Conservation (phyloP, 2,113 vertebrate genomes). For the Gobiocypris rarus region DNA sequence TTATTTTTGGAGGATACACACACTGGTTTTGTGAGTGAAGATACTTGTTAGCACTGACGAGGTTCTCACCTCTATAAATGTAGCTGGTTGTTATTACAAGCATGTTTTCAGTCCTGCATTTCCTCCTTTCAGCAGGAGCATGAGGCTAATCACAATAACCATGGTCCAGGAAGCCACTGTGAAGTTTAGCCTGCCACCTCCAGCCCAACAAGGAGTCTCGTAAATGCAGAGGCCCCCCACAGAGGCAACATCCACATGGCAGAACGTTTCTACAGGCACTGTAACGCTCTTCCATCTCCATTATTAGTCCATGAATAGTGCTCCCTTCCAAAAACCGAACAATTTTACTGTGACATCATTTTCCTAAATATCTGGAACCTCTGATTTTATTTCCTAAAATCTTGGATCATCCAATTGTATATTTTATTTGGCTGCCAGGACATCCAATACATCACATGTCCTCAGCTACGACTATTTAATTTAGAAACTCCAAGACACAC, state of each 20-base stretch:
- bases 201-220: conserved; percentile 56
- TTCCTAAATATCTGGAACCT: conserved; percentile 85
- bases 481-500: conserved; percentile 98
- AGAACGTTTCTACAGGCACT: conserved; percentile 61
- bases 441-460: conserved; percentile 92
- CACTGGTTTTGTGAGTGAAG: conserved; percentile 30
- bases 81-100: conserved; percentile 62
- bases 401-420: conserved; percentile 92
- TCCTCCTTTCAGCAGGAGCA: conserved; percentile 53
- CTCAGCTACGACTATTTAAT: conserved; percentile 93
- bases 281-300: conserved; percentile 44
- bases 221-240: conserved; percentile 59
- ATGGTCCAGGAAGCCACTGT: conserved; percentile 64
- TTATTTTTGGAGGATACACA: conserved; percentile 21
- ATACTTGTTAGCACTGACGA: conserved; percentile 32
- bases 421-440: conserved; percentile 92
- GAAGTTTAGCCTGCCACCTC: conserved; percentile 56
- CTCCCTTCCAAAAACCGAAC: conserved; percentile 65
- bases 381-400: conserved; percentile 75
- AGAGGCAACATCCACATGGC: conserved; percentile 64
- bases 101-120: conserved; percentile 59
- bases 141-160: conserved; percentile 69
- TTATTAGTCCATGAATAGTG: conserved; percentile 58
- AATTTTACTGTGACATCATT: conserved; percentile 88
- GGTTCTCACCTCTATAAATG: conserved; percentile 58